phyloP scores from a whole-genome alignment of 2,888 invertebrate genomes.

The Altica lythri region DNA sequence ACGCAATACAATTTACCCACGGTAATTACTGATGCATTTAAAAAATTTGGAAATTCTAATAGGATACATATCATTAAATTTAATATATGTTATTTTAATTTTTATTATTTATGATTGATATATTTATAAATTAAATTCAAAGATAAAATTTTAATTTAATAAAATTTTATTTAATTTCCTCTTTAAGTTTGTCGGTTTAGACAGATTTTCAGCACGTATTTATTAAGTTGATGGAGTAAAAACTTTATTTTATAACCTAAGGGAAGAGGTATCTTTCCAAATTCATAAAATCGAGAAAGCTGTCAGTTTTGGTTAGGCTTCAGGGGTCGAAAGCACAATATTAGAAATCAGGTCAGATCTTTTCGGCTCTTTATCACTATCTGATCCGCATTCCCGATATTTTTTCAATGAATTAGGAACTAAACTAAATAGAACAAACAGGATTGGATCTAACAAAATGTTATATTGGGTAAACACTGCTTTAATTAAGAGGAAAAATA shows the following conservation, averaged over 20 bases:
- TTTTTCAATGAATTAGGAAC: conserved; percentile 3
- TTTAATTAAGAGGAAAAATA: too few relatives aligned
- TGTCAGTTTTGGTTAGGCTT: conserved; percentile 14
- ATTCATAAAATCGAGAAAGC: conserved; percentile 10
- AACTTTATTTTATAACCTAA: neutral
- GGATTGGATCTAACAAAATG: neutral
- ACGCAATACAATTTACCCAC: too few relatives aligned
- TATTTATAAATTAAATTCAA: too few relatives aligned
- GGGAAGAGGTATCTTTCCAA: conserved; percentile 11
- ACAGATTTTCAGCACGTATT: neutral
- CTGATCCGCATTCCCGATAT: conserved; percentile 2
- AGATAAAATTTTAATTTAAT: too few relatives aligned
- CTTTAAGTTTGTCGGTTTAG: too few relatives aligned
- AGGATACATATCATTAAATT: too few relatives aligned
- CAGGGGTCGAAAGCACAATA: conserved; percentile 10
- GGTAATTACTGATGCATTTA: too few relatives aligned
- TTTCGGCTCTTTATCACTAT: conserved; percentile 20
- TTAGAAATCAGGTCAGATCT: conserved; percentile 19
- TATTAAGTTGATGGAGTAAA: neutral
- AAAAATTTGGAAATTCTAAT: too few relatives aligned
- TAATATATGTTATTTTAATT: too few relatives aligned
- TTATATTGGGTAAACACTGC: too few relatives aligned
- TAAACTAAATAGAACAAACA: neutral
- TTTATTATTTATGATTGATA: too few relatives aligned
- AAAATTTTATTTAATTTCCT: too few relatives aligned